Base-by-base conservation (phyloP, 2,888 invertebrate genomes). In the Hecatera dysodea region DNA sequence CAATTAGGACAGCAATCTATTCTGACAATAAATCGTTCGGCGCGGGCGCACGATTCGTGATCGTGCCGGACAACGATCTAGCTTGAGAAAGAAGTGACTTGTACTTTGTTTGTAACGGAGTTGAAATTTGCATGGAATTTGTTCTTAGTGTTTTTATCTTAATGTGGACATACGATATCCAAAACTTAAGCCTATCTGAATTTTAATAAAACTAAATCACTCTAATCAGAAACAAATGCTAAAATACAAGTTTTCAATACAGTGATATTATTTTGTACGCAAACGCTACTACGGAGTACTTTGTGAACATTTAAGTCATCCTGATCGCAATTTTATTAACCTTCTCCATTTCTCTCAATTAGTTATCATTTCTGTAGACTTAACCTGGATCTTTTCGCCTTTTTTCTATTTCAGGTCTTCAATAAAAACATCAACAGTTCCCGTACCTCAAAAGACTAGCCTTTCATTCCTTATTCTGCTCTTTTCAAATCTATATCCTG, bases 41-140 rank as follows among this genome's bases (percentile, higher is more conserved):
- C 57, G 77, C 74, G 53, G 64, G 85, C 73, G 76, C 86, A 87
- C 86, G 86, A 86, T 70, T 78, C 70, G 61, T 62, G 81, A 85
- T 86, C 87, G 82, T 86, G 82, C 71, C 33, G 62, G 53, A 75
- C 67, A 65, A 73, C 74, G 73, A 79, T 78, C 78, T 74, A 74
- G 73, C 78, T 73, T 70, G 42, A 9, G 59, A 60, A 67, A 61
- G 78, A 72, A 80, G 46, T 73, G 73, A 81, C 61, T 62, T 72
- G 59, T 64, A 44, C 19, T 60, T 63, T 72, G 48, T 62, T 50
- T 1, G 27, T 52, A 59, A 59, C 48, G 48, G 56, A 24, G 39
- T 36, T 36, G 6, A 0, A 19, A 52, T 60, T 73, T 67, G 52
- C 36, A 39, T 68, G 63, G 36, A 61, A 57, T 56, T 56, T 22